Evolutionary conservation across 2,888 invertebrate genomes (phyloP).

Genomic region (Zygothrica quintamaculata): DNA sequence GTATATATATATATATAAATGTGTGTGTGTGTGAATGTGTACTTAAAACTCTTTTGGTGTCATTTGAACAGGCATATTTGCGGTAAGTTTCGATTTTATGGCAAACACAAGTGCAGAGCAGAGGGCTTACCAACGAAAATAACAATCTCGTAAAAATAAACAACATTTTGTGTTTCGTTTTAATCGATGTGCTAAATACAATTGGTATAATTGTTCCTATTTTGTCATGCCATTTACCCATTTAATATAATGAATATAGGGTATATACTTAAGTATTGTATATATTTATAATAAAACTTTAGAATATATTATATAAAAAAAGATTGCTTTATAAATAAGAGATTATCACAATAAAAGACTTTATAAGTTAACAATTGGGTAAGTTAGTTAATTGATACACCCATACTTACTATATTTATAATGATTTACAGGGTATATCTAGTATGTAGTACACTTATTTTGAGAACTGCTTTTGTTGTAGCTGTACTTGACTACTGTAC

Average conservation of each 20-base stretch:
- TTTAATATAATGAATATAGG: too few relatives aligned
- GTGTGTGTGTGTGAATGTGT: conserved; percentile 3
- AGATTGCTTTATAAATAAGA: too few relatives aligned
- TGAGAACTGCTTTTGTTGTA: conserved; percentile 2
- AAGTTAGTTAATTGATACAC: too few relatives aligned
- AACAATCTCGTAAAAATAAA: conserved; percentile 48
- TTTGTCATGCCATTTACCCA: conserved; percentile 9
- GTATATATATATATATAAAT: neutral
- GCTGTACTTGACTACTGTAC: conserved; percentile 6
- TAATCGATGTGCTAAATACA: conserved; percentile 30
- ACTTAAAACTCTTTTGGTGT: conserved; percentile 23
- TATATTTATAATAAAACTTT: too few relatives aligned
- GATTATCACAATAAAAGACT: too few relatives aligned
- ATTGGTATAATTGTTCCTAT: conserved; percentile 12
- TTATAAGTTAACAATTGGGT: too few relatives aligned
- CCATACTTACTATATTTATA: too few relatives aligned
- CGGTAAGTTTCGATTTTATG: conserved; percentile 42
- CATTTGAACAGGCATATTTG: conserved; percentile 42
- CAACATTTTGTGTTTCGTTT: conserved; percentile 23
- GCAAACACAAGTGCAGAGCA: conserved; percentile 38
- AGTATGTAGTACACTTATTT: neutral
- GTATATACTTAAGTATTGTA: too few relatives aligned
- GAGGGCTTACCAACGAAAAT: conserved; percentile 26
- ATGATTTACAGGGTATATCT: too few relatives aligned
- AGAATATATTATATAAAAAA: too few relatives aligned